phyloP scores from a whole-genome alignment of 2,797 vertebrate species.

The Oophaga sylvatica region DNA sequence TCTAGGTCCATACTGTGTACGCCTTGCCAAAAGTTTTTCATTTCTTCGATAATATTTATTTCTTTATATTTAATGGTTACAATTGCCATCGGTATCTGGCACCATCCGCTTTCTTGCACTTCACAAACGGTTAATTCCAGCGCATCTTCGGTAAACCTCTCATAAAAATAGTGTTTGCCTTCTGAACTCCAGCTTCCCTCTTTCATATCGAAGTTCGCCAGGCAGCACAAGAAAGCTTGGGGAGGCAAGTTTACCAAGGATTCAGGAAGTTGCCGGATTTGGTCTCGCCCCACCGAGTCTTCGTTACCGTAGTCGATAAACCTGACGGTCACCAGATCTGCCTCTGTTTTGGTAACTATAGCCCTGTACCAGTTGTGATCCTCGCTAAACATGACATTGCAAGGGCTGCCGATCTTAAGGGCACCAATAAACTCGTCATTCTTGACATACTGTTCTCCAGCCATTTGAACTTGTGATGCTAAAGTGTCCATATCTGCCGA shows the following conservation, averaged over 20 bases:
- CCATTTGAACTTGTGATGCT: conserved; percentile 72
- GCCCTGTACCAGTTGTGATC: conserved; percentile 86
- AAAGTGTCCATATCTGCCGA: conserved; percentile 74
- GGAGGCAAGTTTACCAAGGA: conserved; percentile 75
- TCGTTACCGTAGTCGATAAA: conserved; percentile 90
- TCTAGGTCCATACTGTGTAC: no score
- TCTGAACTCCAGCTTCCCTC: conserved; percentile 78
- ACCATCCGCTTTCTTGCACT: conserved; percentile 63
- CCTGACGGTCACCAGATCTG: conserved; percentile 70
- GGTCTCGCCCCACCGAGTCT: conserved; percentile 70
- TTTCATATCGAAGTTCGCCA: conserved; percentile 80
- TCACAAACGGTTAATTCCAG: conserved; percentile 78
- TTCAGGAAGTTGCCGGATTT: conserved; percentile 76
- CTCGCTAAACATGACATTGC: conserved; percentile 80
- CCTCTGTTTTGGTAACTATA: conserved; percentile 72
- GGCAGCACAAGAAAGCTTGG: conserved; percentile 86
- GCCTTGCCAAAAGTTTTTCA: conserved; percentile 78
- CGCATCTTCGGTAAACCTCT: conserved; percentile 73
- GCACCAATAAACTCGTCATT: conserved; percentile 33
- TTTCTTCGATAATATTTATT: conserved; percentile 76
- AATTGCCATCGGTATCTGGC: conserved; percentile 68
- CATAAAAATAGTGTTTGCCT: conserved; percentile 76
- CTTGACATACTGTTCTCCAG: conserved; percentile 63
- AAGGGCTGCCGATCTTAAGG: conserved; percentile 75
- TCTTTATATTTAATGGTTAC: conserved; percentile 80